Evolutionary conservation across 2,888 invertebrate genomes (phyloP).

Genomic region (Parapristionchus giblindavisi): DNA sequence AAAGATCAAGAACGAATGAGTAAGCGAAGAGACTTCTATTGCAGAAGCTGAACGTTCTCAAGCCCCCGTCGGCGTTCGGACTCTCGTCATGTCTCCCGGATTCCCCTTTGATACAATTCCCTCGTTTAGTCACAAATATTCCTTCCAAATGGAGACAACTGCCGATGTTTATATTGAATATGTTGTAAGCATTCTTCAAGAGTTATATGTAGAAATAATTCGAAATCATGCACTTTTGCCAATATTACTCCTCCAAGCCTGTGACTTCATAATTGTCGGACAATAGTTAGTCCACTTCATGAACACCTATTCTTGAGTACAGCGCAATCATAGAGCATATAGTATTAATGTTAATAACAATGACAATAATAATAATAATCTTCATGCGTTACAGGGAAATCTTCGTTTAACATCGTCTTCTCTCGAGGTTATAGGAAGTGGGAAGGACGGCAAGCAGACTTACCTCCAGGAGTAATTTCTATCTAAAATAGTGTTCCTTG

Average conservation of each 20-base stretch:
- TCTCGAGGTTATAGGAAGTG: constrained; percentile 18
- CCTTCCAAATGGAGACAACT: constrained; percentile 18
- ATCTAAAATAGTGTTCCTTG: not conserved
- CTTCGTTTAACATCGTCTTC: not conserved
- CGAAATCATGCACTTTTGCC: too few relatives aligned
- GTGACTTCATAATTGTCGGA: too few relatives aligned
- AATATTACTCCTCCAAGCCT: too few relatives aligned
- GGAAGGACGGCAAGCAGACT: constrained; percentile 6
- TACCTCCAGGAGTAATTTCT: constrained; percentile 7
- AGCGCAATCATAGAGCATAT: too few relatives aligned
- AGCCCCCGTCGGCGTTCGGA: constrained; percentile 23
- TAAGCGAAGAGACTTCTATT: not conserved
- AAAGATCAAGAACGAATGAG: not conserved
- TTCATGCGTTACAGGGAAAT: not conserved
- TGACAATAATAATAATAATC: too few relatives aligned
- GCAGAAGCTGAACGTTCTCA: constrained; percentile 31
- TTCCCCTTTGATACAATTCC: constrained; percentile 11
- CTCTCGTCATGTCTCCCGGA: constrained; percentile 32
- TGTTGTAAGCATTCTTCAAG: too few relatives aligned
- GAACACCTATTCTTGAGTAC: too few relatives aligned
- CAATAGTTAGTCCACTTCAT: too few relatives aligned
- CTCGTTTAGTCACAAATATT: constrained; percentile 6
- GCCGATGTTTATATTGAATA: constrained; percentile 6
- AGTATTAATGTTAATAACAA: too few relatives aligned
- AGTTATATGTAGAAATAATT: too few relatives aligned